These are phyloP conservation scores for Callorhinus ursinus DNA, from an alignment of 2,113 vertebrate genomes.

Conservation along the genomic window DNA sequence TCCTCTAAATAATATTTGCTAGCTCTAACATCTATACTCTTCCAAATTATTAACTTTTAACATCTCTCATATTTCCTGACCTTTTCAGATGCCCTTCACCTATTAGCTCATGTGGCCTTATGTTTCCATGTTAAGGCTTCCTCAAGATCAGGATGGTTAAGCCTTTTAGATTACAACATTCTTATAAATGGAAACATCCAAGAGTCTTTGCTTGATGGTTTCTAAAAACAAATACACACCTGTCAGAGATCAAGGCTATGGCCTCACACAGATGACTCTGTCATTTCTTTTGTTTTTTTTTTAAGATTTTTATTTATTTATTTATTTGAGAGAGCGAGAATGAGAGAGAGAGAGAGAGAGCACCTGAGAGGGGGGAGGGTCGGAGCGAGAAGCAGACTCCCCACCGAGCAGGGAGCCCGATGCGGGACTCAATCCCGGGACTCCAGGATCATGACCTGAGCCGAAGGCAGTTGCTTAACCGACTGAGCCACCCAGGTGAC, in stretches of 20 bases:
- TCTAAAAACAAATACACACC: conserved; percentile 27
- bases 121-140: not conserved
- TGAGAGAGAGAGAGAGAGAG: too few relatives aligned
- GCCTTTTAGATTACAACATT: not conserved
- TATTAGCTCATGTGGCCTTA: not conserved
- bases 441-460: too few relatives aligned
- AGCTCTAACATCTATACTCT: not conserved
- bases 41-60: not conserved
- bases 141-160: not conserved
- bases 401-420: too few relatives aligned
- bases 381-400: too few relatives aligned
- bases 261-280: not conserved
- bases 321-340: too few relatives aligned
- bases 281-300: too few relatives aligned
- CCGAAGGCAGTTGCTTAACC: too few relatives aligned
- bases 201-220: not conserved
- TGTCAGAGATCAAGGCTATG: not conserved
- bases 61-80: not conserved
- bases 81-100: not conserved
- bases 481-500: not conserved
- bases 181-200: conserved; percentile 17
- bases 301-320: too few relatives aligned
- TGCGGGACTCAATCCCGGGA: too few relatives aligned
- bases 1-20: not conserved
- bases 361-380: too few relatives aligned